These are phyloP conservation scores for Litoditis marina DNA, from an alignment of 2,888 invertebrate genomes.

Conservation along the genomic window DNA sequence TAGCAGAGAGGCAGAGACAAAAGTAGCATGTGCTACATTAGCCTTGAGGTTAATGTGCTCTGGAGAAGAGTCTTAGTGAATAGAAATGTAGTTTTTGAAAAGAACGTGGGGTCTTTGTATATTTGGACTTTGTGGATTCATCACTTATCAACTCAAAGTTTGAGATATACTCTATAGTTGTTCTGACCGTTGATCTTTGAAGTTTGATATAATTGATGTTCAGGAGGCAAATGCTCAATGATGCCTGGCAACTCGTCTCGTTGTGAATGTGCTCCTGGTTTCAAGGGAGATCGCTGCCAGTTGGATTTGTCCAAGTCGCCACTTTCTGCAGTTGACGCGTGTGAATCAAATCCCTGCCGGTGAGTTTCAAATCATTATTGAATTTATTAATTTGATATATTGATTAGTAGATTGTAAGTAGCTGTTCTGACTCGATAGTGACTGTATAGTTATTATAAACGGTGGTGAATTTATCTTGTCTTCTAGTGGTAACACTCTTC, in stretches of 20 bases:
- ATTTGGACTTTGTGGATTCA: too few species aligned
- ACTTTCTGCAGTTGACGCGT: neutral
- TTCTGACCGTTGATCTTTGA: neutral
- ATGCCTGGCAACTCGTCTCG: neutral
- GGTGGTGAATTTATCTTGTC: too few species aligned
- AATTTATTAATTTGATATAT: too few species aligned
- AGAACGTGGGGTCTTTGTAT: too few species aligned
- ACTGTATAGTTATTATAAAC: too few species aligned
- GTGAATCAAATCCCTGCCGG: neutral
- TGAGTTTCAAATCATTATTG: too few species aligned
- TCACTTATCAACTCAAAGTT: neutral
- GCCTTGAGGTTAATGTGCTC: conserved; percentile 23
- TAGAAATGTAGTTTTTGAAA: neutral
- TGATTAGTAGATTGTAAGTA: too few species aligned
- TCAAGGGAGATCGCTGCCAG: conserved; percentile 8
- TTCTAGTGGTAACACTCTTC: too few species aligned
- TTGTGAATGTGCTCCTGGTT: conserved; percentile 10
- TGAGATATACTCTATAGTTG: neutral
- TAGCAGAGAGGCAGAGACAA: conserved; percentile 7
- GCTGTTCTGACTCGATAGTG: too few species aligned
- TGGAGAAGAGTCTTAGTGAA: conserved; percentile 5
- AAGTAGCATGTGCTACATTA: conserved; percentile 18
- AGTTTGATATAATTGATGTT: neutral
- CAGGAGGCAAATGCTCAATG: conserved; percentile 11
- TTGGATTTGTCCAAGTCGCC: neutral